These are phyloP conservation scores for Danaus chrysippus DNA, from an alignment of 2,888 invertebrate genomes.

Conservation along the genomic window DNA sequence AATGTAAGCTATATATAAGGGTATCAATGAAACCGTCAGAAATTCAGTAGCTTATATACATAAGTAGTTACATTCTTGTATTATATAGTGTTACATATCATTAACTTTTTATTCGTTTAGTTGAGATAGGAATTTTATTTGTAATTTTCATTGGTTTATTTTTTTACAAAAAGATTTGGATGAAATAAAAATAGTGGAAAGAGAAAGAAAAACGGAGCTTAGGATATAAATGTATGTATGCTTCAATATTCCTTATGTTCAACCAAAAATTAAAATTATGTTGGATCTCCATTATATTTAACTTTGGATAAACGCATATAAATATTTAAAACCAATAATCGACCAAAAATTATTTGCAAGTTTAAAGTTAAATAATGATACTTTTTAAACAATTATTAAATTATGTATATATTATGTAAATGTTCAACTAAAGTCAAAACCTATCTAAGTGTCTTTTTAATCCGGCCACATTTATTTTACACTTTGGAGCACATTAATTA, in stretches of 20 bases:
- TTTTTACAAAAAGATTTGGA: not conserved
- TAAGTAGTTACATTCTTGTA: not conserved
- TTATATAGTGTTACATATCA: slow-evolving; percentile 39
- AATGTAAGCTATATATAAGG: too few relatives aligned
- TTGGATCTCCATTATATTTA: too few relatives aligned
- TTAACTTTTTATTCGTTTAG: slow-evolving; percentile 61
- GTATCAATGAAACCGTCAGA: slow-evolving; percentile 46
- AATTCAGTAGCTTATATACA: not conserved
- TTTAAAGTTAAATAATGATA: too few relatives aligned
- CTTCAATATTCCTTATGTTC: too few relatives aligned
- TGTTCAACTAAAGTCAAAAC: slow-evolving; percentile 5
- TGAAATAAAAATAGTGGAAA: not conserved
- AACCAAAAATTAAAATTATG: too few relatives aligned
- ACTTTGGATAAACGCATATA: too few relatives aligned
- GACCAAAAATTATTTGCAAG: too few relatives aligned
- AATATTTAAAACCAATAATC: too few relatives aligned
- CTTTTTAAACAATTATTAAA: too few relatives aligned
- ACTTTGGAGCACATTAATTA: slow-evolving; percentile 27
- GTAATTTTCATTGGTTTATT: slow-evolving; percentile 25
- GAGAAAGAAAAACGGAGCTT: not conserved
- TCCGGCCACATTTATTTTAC: slow-evolving; percentile 23
- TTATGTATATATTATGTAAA: too few relatives aligned
- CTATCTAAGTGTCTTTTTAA: slow-evolving; percentile 20
- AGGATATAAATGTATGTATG: not conserved
- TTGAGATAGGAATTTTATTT: slow-evolving; percentile 30